Evolutionary conservation across 2,113 vertebrate species (phyloP).

Genomic region (Pongo abelii): DNA sequence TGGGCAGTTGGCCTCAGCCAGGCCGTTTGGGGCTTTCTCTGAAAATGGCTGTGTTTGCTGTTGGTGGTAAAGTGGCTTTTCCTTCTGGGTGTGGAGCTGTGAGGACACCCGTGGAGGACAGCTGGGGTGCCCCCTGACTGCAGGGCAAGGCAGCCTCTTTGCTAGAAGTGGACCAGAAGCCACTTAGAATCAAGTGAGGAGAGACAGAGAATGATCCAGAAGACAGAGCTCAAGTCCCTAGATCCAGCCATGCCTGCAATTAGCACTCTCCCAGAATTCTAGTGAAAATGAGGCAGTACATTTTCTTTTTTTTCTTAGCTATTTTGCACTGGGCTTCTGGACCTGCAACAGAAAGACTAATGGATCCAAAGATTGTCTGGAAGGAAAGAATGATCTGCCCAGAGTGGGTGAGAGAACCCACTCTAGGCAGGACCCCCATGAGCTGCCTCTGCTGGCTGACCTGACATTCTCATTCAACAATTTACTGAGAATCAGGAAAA

Average conservation of each 20-base stretch:
- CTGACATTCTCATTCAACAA: neutral
- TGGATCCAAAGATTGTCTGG: neutral
- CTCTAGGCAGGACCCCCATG: no score
- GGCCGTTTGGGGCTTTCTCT: neutral
- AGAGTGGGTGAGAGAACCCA: neutral
- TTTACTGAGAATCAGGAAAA: neutral
- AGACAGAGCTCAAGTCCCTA: neutral
- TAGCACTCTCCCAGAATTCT: neutral
- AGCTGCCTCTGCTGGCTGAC: neutral
- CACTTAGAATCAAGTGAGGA: neutral
- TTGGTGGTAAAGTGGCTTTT: neutral
- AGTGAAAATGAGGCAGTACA: neutral
- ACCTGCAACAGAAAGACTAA: neutral
- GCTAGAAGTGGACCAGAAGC: neutral
- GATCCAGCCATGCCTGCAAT: neutral
- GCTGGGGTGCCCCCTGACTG: no score
- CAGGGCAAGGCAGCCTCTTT: no score
- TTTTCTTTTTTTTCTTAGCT: neutral
- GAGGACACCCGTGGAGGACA: neutral
- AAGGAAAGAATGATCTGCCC: neutral
- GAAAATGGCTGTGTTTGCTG: neutral
- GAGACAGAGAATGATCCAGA: neutral
- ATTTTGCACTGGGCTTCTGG: neutral
- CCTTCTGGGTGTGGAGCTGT: neutral
- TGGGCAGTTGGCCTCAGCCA: neutral